Evolutionary conservation across 2,888 invertebrate genomes (phyloP).

Genomic region (Dolomedes plantarius): DNA sequence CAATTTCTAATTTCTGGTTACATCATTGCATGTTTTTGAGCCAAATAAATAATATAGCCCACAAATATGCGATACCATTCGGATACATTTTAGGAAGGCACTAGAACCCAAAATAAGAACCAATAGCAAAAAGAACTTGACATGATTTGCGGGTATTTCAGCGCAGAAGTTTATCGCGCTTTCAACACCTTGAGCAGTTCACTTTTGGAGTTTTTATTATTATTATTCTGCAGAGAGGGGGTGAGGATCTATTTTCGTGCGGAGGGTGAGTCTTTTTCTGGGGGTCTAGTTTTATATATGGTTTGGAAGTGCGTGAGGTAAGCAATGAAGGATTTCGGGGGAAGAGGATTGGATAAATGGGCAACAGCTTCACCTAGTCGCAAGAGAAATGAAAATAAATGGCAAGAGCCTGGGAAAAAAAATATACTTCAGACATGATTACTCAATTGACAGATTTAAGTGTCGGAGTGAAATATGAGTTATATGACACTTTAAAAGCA

Average conservation of each 20-base stretch:
- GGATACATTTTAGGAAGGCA: not conserved
- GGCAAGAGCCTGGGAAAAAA: not conserved
- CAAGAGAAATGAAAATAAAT: not conserved
- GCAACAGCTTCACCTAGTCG: not conserved
- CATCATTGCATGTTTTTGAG: too few species aligned
- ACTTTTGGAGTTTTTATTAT: slow-evolving; percentile 17
- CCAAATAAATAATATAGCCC: too few species aligned
- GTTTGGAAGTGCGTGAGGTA: not conserved
- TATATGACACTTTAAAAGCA: too few species aligned
- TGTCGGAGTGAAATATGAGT: not conserved
- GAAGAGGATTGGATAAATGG: not conserved
- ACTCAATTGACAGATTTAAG: not conserved
- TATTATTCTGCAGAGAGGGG: not conserved
- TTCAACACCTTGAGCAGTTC: slow-evolving; percentile 9
- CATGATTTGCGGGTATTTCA: slow-evolving; percentile 18
- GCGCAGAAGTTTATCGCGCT: slow-evolving; percentile 6
- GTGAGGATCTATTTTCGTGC: not conserved
- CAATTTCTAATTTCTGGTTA: too few species aligned
- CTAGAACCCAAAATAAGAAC: not conserved
- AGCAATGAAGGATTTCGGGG: not conserved
- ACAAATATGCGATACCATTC: too few species aligned
- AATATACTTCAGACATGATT: not conserved
- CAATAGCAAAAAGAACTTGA: not conserved
- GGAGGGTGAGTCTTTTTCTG: not conserved
- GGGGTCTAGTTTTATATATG: slow-evolving; percentile 2